Evolutionary conservation across 2,888 invertebrate genomes (phyloP).

Genomic region (Eilema depressum): DNA sequence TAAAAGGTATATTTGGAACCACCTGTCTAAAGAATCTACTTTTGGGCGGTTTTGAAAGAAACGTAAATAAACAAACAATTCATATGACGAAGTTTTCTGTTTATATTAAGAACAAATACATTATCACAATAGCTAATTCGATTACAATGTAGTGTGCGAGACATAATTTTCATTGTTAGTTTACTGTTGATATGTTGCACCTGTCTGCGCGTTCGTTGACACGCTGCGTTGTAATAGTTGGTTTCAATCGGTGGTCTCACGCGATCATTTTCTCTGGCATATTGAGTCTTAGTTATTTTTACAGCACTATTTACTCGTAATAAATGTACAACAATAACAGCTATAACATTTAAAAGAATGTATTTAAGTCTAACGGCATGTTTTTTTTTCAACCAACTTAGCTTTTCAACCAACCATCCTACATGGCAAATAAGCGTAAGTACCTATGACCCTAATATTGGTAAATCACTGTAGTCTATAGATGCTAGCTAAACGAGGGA

Average conservation of each 20-base stretch:
- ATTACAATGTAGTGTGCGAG: conserved; percentile 16
- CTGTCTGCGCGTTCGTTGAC: conserved; percentile 23
- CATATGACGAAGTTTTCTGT: background rate
- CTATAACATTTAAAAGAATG: background rate
- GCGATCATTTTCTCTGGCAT: conserved; percentile 52
- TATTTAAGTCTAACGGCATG: background rate
- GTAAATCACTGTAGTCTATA: too few species aligned
- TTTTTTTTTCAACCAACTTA: background rate
- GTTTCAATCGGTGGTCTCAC: conserved; percentile 38
- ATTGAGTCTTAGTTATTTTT: conserved; percentile 55
- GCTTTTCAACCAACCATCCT: background rate
- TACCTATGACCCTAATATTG: background rate
- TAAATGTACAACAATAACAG: conserved; percentile 17
- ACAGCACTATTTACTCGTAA: conserved; percentile 48
- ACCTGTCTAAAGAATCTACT: background rate
- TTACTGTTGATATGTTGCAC: conserved; percentile 24
- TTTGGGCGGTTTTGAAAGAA: background rate
- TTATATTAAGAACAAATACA: conserved; percentile 1
- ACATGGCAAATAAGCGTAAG: background rate
- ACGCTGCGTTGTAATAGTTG: conserved; percentile 27
- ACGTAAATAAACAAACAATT: background rate
- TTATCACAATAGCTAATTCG: background rate
- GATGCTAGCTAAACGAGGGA: too few species aligned
- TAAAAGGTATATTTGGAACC: too few species aligned
- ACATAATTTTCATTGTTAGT: conserved; percentile 18